Evolutionary conservation across 2,888 invertebrate species (phyloP), one percentile per base, ranked within the genome.

Genomic region (Gonocerus acuteangulatus): DNA sequence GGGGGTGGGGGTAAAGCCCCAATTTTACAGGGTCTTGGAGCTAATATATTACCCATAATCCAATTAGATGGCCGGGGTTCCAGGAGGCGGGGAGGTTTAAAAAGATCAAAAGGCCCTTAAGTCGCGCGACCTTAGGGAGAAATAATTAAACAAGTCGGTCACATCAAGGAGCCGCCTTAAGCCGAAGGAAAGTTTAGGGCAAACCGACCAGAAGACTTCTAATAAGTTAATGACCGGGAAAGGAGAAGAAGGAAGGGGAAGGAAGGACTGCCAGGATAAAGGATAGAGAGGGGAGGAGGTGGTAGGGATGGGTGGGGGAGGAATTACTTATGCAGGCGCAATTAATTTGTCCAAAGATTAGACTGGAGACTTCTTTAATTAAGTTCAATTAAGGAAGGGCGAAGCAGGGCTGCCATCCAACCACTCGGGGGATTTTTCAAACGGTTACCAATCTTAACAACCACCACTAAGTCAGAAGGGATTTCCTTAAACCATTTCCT

Each of bases 291-390:
- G 62, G 52, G 62, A n/a, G n/a, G n/a, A n/a, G n/a, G n/a, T n/a
- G n/a, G n/a, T n/a, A n/a, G n/a, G n/a, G n/a, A n/a, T n/a, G n/a
- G n/a, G n/a, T n/a, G 62, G 59, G 57, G 61, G 39, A 51, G 59
- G 64, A 66, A 67, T 66, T 66, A 66, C 65, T 67, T 67, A 67
- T 67, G 66, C 67, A 65, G 64, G 65, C 65, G 66, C 65, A 67
- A 67, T 67, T 67, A 67, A 67, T 67, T 67, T 67, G 67, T 67
- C 65, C 66, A 62, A 66, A 66, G 67, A 67, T 67, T 67, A 67
- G 65, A 64, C 64, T 59, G 56, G 63, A 63, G 67, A 64, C 65
- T 67, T 67, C 67, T 67, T 67, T 67, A 66, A 67, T 67, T 67
- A 67, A 66, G 64, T 66, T 67, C 66, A 67, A 67, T 67, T 67